Conservation (phyloP, 2,113 vertebrate genomes). For the Pitta sordida region DNA sequence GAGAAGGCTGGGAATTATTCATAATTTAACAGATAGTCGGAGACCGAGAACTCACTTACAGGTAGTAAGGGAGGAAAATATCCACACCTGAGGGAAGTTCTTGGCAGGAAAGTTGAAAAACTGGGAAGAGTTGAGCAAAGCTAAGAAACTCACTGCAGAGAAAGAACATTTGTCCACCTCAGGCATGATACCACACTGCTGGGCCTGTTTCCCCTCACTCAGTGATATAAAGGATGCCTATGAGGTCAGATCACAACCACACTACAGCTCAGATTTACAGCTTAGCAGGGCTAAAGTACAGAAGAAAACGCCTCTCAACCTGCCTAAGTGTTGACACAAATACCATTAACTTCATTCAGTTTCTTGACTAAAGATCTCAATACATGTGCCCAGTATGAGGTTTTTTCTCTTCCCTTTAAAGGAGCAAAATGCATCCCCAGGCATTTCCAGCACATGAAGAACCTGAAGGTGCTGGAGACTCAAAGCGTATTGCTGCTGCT, state of each 20-base stretch:
- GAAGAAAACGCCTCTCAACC: background rate
- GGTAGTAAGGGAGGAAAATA: background rate
- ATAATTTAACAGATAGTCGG: background rate
- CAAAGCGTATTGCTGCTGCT: background rate
- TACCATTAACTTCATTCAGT: background rate
- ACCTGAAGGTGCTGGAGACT: background rate
- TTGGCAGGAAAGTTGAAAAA: background rate
- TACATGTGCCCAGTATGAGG: fast-evolving
- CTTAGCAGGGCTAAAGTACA: background rate
- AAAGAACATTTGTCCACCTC: background rate
- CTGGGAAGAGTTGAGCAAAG: background rate
- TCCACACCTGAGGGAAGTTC: background rate
- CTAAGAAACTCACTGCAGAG: background rate
- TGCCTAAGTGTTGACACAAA: background rate
- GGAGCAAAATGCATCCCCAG: background rate
- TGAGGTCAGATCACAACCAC: fast-evolving
- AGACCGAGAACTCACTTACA: background rate
- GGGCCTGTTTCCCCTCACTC: background rate
- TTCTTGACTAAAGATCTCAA: background rate
- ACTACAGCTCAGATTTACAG: background rate
- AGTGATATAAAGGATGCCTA: background rate
- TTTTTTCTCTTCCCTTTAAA: background rate
- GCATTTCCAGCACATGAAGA: background rate
- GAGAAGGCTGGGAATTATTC: background rate
- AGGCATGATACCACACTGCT: fast-evolving